phyloP scores from a whole-genome alignment of 2,888 invertebrate species.

The Tipula unca region DNA sequence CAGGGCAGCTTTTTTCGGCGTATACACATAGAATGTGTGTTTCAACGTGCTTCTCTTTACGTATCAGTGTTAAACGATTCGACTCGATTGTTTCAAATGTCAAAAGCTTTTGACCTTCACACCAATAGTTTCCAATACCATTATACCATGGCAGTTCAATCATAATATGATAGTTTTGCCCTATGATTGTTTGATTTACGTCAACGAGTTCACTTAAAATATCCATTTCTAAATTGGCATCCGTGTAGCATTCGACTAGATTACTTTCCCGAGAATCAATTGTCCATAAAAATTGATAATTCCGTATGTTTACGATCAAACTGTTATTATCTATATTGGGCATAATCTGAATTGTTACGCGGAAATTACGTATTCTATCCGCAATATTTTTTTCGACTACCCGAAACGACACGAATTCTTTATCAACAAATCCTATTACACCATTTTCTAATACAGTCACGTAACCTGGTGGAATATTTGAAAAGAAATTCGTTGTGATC shows the following conservation, averaged over 20 bases:
- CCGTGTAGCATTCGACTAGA: neutral
- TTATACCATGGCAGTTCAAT: neutral
- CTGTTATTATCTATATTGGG: neutral
- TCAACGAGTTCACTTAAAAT: neutral
- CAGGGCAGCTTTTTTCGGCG: neutral
- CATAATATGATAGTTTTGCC: neutral
- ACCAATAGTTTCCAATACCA: neutral
- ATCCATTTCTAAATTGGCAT: neutral
- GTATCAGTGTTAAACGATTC: neutral
- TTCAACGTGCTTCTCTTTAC: neutral
- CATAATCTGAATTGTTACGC: neutral
- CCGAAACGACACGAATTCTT: neutral
- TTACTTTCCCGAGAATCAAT: neutral
- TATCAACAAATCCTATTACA: neutral
- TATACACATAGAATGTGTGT: neutral
- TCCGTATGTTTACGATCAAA: neutral
- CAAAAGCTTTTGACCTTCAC: neutral
- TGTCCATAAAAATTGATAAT: neutral
- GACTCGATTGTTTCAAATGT: neutral
- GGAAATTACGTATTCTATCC: neutral
- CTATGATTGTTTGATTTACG: neutral
- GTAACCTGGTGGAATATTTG: neutral
- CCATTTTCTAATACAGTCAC: neutral
- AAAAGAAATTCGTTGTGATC: neutral
- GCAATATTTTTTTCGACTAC: neutral